Evolutionary conservation across 2,888 invertebrate genomes (phyloP), one percentile per base, ranked within the genome.

Genomic region (Pristionchus mayeri): DNA sequence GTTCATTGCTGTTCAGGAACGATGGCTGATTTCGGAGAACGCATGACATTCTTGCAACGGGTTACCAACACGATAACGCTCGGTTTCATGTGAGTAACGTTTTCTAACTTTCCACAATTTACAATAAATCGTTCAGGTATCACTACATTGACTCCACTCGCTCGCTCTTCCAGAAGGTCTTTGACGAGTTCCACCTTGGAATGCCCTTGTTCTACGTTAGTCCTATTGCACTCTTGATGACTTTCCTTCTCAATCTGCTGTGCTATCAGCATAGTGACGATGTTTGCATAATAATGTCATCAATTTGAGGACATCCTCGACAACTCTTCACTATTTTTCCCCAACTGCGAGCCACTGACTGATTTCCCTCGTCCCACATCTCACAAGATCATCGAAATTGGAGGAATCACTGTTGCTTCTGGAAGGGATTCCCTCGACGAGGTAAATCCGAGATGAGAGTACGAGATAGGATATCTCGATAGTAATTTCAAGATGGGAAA

Each of bases 381-480:
- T 13, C 84, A 84, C 37, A 84, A 75, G 54, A 52, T 84, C n/a
- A 27, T 84, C 27, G 84, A 84, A 9, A 84, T 84, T n/a, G 84
- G 84, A 2, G 84, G 84, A 0, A 84, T 84, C n/a, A 52, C 52
- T 16, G 84, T 84, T 0, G 34, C 71, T 2, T 11, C n/a, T 2
- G 44, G 24, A 0, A 44, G 40, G 44, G 71, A 71, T 2, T 3
- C 2, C 1, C 71, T 71, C 9, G 71, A 71, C n/a, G 71, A 71
- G 71, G 71, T 71, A n/a, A n/a, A n/a, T n/a, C n/a, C n/a, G n/a
- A n/a, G n/a, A n/a, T n/a, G n/a, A n/a, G n/a, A n/a, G n/a, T n/a
- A n/a, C n/a, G n/a, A n/a, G n/a, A n/a, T n/a, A n/a, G n/a, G n/a
- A n/a, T n/a, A n/a, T n/a, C n/a, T n/a, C n/a, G n/a, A n/a, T n/a